Evolutionary conservation across 1,140 invertebrate genomes (phyloP), one percentile per base, ranked within the genome.

Genomic region (Bombus turneri): DNA sequence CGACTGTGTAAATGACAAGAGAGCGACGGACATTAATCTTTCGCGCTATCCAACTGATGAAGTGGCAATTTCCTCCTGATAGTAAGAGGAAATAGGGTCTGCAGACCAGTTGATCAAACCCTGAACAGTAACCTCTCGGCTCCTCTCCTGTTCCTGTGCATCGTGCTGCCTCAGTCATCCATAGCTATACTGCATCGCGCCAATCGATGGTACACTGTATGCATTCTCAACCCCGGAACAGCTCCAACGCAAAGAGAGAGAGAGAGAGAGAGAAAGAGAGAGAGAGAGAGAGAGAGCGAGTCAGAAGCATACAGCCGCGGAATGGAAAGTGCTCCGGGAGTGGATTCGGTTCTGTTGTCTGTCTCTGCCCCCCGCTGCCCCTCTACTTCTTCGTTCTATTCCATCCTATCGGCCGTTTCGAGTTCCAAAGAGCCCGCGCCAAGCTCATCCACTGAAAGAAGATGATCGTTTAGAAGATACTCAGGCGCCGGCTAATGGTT

Each of bases 1-100:
- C 78, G 81, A 83, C 87, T 83, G 88, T 87, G 86, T 80, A 90
- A 90, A 90, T 90, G 89, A 90, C 89, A 90, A 88, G 89, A 86
- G 84, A 82, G 89, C 83, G 89, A 90, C 86, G 88, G 88, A 87
- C 90, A 91, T 91, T 91, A 91, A 91, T 91, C 90, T 91, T 90
- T 86, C 82, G 79, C 88, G 68, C 88, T 91, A 89, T 85, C 90
- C 87, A 87, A 80, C 90, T 91, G 90, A 91, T 91, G 90, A 91
- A 91, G 89, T 91, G 89, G 90, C 90, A 91, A 91, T 91, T 91
- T 91, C 90, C 90, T 91, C 90, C 77, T 87, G 90, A 91, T 91
- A 91, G 89, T 91, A 91, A 88, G 87, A 91, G 90, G 90, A 91
- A 91, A 91, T 91, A 91, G 89, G 89, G 81, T 90, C 89, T 87